Base-by-base conservation (phyloP, 1,140 invertebrate genomes). In the Bombus difficillimus region DNA sequence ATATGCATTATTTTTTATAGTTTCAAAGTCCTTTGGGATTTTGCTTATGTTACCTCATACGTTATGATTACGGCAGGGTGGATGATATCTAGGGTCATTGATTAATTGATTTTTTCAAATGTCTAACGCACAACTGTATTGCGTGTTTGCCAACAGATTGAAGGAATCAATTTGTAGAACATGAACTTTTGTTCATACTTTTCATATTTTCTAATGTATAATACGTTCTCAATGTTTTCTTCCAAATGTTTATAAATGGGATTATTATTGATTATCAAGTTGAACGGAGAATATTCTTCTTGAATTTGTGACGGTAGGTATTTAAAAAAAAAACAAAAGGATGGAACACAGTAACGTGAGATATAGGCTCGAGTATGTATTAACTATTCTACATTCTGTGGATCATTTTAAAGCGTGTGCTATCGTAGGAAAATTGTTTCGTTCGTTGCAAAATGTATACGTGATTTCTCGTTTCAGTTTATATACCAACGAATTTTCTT, bases 21-120 rank as follows among this genome's bases (percentile, higher is more conserved):
- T 28, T 53, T 39, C 9, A 12, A 22, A 80, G 18, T 39, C 68
- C 47, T n/a, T 8, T 15, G 0, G 9, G 59, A 37, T 77, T 5
- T 10, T 4, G 32, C n/a, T 62, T 81, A 5, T 73, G 10, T 2
- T 8, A 5, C 6, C n/a, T 10, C n/a, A 57, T 72, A 41, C 57
- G 80, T 80, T 85, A 72, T 64, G 1, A 72, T 6, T 41, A 64
- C 0, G 25, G 5, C 1, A 28, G 64, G 8, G 2, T 37, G 25
- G 41, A 53, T 66, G 47, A 34, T 25, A 28, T 9, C 0, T n/a
- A 5, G 13, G 13, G 1, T 4, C 39, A 32, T 72, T 39, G 28
- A 41, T 34, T 43, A 71, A 81, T 81, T 43, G 79, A 81, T 80
- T 73, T 73, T n/a, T 81, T 69, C 34, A 10, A 68, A n/a, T 39